Percentiles rank a stretch among this genome's conserved stretches.
Evolutionary conservation across 2,113 vertebrate species (phyloP).

Genomic region (Chaetops frenatus): DNA sequence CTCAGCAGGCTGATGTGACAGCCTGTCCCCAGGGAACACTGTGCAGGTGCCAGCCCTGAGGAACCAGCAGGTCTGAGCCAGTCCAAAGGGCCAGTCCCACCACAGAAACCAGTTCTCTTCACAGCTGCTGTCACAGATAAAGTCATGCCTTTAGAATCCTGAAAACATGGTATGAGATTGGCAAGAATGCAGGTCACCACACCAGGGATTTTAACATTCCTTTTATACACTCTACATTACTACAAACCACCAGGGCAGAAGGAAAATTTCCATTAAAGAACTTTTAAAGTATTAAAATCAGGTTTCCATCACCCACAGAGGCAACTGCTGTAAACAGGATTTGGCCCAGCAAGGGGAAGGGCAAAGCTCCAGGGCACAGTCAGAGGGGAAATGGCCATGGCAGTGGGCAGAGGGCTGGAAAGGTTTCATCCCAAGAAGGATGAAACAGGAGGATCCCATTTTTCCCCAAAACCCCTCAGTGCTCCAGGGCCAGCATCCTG

Average conservation of each 20-base stretch:
- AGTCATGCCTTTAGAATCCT: background rate
- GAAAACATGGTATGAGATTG: background rate
- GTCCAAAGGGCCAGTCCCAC: background rate
- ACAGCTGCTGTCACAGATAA: background rate
- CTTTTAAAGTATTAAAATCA: background rate
- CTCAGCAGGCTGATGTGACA: background rate
- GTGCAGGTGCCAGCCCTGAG: background rate
- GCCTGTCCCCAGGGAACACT: background rate
- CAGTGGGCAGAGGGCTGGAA: background rate
- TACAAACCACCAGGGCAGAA: background rate
- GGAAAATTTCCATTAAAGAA: too few relatives aligned
- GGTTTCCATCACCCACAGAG: background rate
- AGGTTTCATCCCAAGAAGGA: background rate
- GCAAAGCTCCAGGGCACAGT: background rate
- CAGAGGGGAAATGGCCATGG: background rate
- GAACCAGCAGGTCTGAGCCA: background rate
- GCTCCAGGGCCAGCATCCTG: background rate
- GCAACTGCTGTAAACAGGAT: background rate
- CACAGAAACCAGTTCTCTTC: background rate
- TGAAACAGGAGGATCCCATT: fast-evolving
- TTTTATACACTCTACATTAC: background rate
- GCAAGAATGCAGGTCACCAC: background rate
- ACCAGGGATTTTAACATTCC: background rate
- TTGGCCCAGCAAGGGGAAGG: background rate
- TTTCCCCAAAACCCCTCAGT: background rate